These are phyloP conservation scores for Castor canadensis DNA, from an alignment of 2,113 vertebrate genomes.

Conservation along the genomic window DNA sequence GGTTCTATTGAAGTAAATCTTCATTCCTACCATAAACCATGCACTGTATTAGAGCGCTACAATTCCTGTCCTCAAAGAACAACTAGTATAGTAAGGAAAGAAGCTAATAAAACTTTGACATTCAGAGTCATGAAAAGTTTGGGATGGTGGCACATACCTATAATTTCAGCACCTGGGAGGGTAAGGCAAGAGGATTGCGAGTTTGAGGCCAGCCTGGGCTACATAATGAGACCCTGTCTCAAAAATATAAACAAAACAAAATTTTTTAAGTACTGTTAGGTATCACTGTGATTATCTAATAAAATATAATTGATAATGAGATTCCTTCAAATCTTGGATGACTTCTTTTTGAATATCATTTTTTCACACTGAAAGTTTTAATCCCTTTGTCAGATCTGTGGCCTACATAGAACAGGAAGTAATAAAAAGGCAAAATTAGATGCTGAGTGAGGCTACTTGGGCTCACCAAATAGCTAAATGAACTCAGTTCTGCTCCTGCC, in stretches of 20 bases:
- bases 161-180: too few species aligned
- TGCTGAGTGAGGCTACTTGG: not conserved
- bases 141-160: too few species aligned
- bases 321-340: not conserved
- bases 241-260: not conserved
- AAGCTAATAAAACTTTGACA: not conserved
- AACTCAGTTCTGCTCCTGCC: not conserved
- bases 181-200: too few species aligned
- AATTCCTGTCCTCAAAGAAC: not conserved
- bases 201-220: not conserved
- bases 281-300: not conserved
- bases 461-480: not conserved
- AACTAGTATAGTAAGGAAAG: not conserved
- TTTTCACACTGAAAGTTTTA: not conserved
- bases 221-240: not conserved
- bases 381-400: not conserved
- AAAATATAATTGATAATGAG: not conserved
- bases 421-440: slow-evolving; percentile 3
- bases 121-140: not conserved
- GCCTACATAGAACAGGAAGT: not conserved
- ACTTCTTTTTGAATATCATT: not conserved
- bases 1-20: not conserved
- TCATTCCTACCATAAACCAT: not conserved
- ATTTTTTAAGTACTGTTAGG: not conserved
- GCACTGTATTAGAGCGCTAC: not conserved